Evolutionary conservation across 2,888 invertebrate species (phyloP), one percentile per base, ranked within the genome.

Genomic region (Idaea dimidiata): DNA sequence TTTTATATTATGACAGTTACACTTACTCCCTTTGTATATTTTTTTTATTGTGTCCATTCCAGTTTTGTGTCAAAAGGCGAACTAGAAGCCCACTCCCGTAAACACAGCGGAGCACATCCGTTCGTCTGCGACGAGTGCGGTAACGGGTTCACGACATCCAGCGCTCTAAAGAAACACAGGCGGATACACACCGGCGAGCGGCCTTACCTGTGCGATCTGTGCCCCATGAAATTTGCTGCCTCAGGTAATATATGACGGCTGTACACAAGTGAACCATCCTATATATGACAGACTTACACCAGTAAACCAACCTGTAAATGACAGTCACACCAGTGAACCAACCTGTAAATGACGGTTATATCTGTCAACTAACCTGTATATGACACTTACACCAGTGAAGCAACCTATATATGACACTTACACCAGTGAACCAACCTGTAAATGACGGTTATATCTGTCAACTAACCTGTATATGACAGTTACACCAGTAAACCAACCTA

Each of bases 91-190:
- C 94, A 94, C 72, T 80, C 76, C 0, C 87, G 94, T 0, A 94
- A 93, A 57, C 94, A 94, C 77, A 94, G 93, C 7, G 94, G 94
- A 0, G 94, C 94, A 0, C 94, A 94, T 67, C 94, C 94, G 0
- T 94, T 93, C 70, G 86, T 92, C 0, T 94, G 94, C 60, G 93
- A 93, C 16, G 89, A 88, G 6, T 94, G 94, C 57, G 87, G 89
- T 0, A 84, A 91, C 10, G 89, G 91, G 0, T 94, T 94, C 74
- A 94, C 94, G 0, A 94, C 94, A 0, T 93, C 94, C 14, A 93
- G 93, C 57, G 94, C 94, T 0, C 71, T 94, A 17, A 92, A 92
- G 0, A 94, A 94, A 61, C 94, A 94, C 66, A 83, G 91, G 0
- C 83, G 94, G 0, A 93, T 91, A 6, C 94, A 94, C 73, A 94